Base-by-base conservation (phyloP, 2,888 invertebrate species). In the Disparrhopalites patrizii region DNA sequence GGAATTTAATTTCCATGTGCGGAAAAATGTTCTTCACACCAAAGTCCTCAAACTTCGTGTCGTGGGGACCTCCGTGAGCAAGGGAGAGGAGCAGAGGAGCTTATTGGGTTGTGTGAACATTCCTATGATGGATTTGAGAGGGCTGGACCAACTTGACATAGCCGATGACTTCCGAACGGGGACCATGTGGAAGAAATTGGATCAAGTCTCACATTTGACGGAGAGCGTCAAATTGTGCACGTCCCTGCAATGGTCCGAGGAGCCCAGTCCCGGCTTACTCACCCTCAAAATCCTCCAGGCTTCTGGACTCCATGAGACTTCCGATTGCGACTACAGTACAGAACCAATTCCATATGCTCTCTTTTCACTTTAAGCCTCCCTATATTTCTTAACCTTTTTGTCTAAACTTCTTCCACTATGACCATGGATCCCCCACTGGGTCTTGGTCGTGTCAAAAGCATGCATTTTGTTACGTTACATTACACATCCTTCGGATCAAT, bases 281-380 rank as follows among this genome's bases (percentile, higher is more conserved):
- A 71, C 72, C 3, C 62, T 75, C 18, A 73, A 71, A 70, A 66
- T 75, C 30, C 58, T 72, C 36, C 72, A 75, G 60, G 75, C 75
- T 2, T 65, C 62, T 66, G 75, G 75, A 30, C 70, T 75, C 33
- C 75, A 75, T 67, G 74, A 73, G 52, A 69, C 67, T 52, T 36
- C 66, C 20, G 73, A 71, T 10, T 68, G 58, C 18, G 73, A 73
- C 28, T 75, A 71, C 56, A 72, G 75, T 75, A 72, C n/a, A n/a
- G n/a, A n/a, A n/a, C n/a, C n/a, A n/a, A n/a, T n/a, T n/a, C n/a
- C n/a, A n/a, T n/a, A n/a, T n/a, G n/a, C n/a, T n/a, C n/a, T n/a
- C n/a, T n/a, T n/a, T n/a, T n/a, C n/a, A n/a, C n/a, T n/a, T n/a
- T n/a, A n/a, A n/a, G n/a, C n/a, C n/a, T n/a, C n/a, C n/a, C n/a